Evolutionary conservation across 2,113 vertebrate genomes (phyloP).

Genomic region (Tragelaphus buxtoni): DNA sequence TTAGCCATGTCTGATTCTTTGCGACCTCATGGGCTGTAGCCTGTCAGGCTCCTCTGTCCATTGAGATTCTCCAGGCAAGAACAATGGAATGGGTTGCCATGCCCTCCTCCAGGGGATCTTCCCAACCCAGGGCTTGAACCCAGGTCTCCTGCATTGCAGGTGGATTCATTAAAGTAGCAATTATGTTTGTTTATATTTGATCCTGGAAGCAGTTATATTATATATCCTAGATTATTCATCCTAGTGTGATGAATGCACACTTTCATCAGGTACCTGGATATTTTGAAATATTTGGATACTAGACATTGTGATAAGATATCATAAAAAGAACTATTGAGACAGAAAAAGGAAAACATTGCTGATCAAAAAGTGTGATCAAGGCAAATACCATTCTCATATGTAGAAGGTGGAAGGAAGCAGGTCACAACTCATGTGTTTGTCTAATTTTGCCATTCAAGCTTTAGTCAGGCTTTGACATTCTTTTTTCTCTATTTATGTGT

Average conservation of each 20-base stretch:
- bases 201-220: not conserved
- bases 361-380: not conserved
- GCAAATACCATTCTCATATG: not conserved
- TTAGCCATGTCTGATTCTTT: accelerated
- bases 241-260: not conserved
- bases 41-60: not conserved
- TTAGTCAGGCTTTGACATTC: not conserved
- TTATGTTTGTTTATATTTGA: not conserved
- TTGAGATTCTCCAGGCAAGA: not conserved
- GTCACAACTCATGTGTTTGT: not conserved
- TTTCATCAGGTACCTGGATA: not conserved
- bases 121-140: not conserved
- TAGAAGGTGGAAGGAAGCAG: not conserved
- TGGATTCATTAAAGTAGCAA: not conserved
- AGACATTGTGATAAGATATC: not conserved
- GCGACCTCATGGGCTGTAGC: not conserved
- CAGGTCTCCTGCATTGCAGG: not conserved
- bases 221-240: not conserved
- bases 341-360: not conserved
- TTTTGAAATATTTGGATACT: not conserved
- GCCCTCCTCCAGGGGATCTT: not conserved
- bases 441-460: not conserved
- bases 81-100: not conserved
- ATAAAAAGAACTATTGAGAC: not conserved
- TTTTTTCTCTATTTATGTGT: not conserved